Evolutionary conservation across 1,140 invertebrate genomes (phyloP).

Genomic region (Scaptodrosophila lebanonensis): DNA sequence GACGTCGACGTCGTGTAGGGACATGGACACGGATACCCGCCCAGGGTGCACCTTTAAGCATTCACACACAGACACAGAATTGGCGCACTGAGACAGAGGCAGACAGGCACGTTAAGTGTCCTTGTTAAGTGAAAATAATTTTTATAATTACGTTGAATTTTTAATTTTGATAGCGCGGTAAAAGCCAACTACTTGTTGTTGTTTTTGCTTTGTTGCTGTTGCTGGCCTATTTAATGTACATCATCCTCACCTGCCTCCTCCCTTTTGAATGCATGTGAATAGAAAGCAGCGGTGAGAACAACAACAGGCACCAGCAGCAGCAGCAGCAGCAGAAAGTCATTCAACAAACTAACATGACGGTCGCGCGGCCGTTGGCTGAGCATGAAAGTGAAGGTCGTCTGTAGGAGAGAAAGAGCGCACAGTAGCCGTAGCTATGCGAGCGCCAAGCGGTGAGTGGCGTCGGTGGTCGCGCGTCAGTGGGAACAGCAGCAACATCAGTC

Average conservation of each 20-base stretch:
- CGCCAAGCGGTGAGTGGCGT: conserved; percentile 19
- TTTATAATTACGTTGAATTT: conserved; percentile 26
- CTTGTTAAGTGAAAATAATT: conserved; percentile 34
- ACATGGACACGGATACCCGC: too few relatives aligned
- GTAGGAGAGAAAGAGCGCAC: conserved; percentile 62
- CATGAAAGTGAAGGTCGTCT: conserved; percentile 68
- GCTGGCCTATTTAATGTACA: conserved; percentile 50
- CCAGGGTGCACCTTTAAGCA: too few relatives aligned
- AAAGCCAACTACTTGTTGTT: too few relatives aligned
- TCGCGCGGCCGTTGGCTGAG: conserved; percentile 18
- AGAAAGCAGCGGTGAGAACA: conserved; percentile 31
- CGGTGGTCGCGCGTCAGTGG: not conserved
- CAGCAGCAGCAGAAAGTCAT: conserved; percentile 31
- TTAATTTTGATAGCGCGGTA: conserved; percentile 24
- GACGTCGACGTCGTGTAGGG: conserved; percentile 23
- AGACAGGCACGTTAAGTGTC: conserved; percentile 20
- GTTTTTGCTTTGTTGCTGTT: conserved; percentile 13
- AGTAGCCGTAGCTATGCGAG: conserved; percentile 23
- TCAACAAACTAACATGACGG: conserved; percentile 34
- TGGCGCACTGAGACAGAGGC: too few relatives aligned
- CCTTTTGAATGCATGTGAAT: conserved; percentile 30
- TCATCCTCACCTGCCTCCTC: not conserved
- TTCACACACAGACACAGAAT: not conserved
- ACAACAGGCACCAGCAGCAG: conserved; percentile 3
- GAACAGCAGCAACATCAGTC: conserved; percentile 22